Conservation (phyloP, 2,113 vertebrate genomes). For the Felis catus region DNA sequence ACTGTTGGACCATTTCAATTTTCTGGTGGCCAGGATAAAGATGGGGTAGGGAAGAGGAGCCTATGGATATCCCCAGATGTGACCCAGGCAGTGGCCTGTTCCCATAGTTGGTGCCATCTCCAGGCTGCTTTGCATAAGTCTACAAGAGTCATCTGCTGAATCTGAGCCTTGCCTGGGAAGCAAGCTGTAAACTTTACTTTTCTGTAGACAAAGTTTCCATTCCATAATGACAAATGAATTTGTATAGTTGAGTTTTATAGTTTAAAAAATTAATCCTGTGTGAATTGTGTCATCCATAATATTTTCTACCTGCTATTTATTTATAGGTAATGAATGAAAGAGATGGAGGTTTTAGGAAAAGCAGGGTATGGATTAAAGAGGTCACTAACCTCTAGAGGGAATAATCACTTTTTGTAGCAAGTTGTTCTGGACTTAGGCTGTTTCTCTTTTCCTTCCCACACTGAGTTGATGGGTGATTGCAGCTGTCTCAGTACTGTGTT, state of each 20-base stretch:
- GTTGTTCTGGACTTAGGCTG: not conserved
- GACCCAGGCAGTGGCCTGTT: not conserved
- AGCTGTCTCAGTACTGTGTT: not conserved
- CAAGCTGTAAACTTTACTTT: not conserved
- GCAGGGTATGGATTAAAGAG: not conserved
- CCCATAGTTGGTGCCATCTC: not conserved
- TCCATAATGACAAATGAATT: not conserved
- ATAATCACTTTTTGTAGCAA: not conserved
- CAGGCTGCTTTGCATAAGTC: not conserved
- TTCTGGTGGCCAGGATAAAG: not conserved
- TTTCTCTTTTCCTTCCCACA: not conserved
- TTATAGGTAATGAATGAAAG: not conserved
- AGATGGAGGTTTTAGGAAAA: not conserved
- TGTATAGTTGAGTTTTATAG: not conserved
- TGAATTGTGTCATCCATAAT: not conserved
- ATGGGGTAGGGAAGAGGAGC: not conserved
- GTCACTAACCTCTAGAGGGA: not conserved
- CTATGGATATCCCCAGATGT: not conserved
- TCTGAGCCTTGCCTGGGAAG: not conserved
- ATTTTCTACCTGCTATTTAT: not conserved
- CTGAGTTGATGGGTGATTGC: not conserved
- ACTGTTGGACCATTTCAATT: not conserved
- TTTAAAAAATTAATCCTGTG: not conserved
- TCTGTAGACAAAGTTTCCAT: not conserved
- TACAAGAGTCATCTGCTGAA: not conserved